phyloP scores from a whole-genome alignment of 2,888 invertebrate species.

The Phengaris arion region DNA sequence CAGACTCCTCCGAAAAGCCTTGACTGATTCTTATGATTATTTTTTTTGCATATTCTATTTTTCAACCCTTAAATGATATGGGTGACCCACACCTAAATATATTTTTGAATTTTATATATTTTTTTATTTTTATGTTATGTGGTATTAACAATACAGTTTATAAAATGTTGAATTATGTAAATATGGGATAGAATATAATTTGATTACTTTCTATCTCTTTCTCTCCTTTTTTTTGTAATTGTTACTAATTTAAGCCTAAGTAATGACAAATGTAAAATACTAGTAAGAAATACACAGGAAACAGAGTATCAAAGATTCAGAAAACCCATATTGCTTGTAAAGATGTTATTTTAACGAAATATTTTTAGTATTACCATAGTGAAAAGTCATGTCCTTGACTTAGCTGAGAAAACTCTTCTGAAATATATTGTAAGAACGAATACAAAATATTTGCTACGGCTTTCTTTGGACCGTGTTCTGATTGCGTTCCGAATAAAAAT shows the following conservation, averaged over 20 bases:
- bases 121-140: too few relatives aligned
- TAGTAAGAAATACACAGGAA: not conserved
- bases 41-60: too few relatives aligned
- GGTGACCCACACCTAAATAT: too few relatives aligned
- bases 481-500: not conserved
- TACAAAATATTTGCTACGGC: not conserved
- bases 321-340: not conserved
- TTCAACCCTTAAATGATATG: too few relatives aligned
- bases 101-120: too few relatives aligned
- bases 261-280: not conserved
- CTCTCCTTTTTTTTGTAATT: too few relatives aligned
- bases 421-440: not conserved
- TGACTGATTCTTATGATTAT: too few relatives aligned
- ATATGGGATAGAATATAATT: too few relatives aligned
- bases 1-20: too few relatives aligned
- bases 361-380: not conserved
- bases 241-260: not conserved
- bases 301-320: not conserved
- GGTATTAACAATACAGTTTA: too few relatives aligned
- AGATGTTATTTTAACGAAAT: not conserved
- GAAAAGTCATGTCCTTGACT: not conserved
- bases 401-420: not conserved
- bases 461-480: not conserved
- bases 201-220: too few relatives aligned
- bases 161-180: too few relatives aligned